Base-by-base conservation (phyloP, 2,888 invertebrate genomes). In the Drosophila rubida region DNA sequence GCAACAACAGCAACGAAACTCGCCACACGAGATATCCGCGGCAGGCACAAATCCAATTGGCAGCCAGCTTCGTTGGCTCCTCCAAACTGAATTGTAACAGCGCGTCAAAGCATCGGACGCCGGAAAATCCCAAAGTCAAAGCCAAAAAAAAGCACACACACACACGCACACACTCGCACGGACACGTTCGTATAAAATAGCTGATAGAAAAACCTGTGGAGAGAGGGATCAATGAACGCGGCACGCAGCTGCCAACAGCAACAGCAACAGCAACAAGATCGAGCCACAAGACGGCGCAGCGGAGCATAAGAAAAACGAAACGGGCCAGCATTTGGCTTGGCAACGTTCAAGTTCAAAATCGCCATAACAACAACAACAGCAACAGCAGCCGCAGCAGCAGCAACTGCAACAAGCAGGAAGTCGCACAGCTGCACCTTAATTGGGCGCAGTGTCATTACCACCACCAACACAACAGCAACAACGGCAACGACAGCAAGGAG, bases 361-460 rank as follows among this genome's bases (percentile, higher is more conserved):
- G 71, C 71, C 71, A 71, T 69, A 71, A 61, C 68, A 72, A 62
- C 64, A 64, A 46, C 68, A 68, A 39, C 55, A 66, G n/a, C 67
- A 44, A 9, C 62, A 59, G 9, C 54, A 32, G 11, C 42, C 51
- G 8, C 35, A 45, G 6, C 63, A 63, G 22, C 42, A 39, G 55
- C 65, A 66, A 59, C 63, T 50, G 58, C 76, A 50, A 55, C 53
- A 70, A 83, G 85, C 87, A 82, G 87, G 88, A 87, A 87, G 86
- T 76, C 69, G 70, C 55, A 62, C 74, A 68, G 74, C 83, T 81
- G 82, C 83, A 81, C 72, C 85, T 84, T 84, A 82, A 84, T 87
- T 84, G 85, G 75, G 65, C 64, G 63, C 79, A 82, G 84, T 83
- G 87, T 86, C 84, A 84, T 84, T 84, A 84, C 72, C 87, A 86